These are phyloP conservation scores for Engystomops pustulosus DNA, from an alignment of 2,113 vertebrate genomes.

Conservation along the genomic window DNA sequence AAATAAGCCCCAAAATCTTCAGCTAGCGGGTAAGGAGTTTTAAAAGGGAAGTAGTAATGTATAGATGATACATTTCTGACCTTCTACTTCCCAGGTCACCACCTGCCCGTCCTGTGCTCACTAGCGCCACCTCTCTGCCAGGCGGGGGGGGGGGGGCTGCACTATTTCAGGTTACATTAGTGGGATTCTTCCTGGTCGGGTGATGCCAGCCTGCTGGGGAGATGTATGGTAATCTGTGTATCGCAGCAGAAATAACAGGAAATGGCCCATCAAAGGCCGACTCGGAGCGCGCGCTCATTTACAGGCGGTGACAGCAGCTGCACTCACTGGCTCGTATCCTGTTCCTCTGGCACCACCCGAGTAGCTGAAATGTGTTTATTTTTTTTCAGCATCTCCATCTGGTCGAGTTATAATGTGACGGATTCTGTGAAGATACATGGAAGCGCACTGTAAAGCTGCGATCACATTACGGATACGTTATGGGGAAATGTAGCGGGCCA, in stretches of 20 bases:
- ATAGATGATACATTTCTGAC: too few relatives aligned
- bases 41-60: too few relatives aligned
- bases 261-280: slow-evolving; percentile 24
- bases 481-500: too few relatives aligned
- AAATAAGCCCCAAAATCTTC: too few relatives aligned
- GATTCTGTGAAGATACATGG: neutral
- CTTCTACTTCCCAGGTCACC: too few relatives aligned
- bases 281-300: neutral
- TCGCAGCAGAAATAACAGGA: slow-evolving; percentile 32
- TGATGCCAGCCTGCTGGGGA: neutral
- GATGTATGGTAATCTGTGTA: neutral
- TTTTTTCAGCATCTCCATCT: neutral
- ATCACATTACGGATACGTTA: too few relatives aligned
- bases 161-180: neutral
- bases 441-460: too few relatives aligned
- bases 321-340: slow-evolving; percentile 10
- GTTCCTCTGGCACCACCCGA: slow-evolving; percentile 9
- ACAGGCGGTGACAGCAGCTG: slow-evolving; percentile 23
- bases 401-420: neutral
- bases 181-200: neutral
- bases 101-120: too few relatives aligned
- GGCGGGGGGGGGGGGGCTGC: too few relatives aligned
- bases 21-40: too few relatives aligned
- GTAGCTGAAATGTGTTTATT: too few relatives aligned
- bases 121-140: too few relatives aligned